Evolutionary conservation across 53 echinoderm and acorn worm genomes (phyloP).

Genomic region (Echinarachnius parma): DNA sequence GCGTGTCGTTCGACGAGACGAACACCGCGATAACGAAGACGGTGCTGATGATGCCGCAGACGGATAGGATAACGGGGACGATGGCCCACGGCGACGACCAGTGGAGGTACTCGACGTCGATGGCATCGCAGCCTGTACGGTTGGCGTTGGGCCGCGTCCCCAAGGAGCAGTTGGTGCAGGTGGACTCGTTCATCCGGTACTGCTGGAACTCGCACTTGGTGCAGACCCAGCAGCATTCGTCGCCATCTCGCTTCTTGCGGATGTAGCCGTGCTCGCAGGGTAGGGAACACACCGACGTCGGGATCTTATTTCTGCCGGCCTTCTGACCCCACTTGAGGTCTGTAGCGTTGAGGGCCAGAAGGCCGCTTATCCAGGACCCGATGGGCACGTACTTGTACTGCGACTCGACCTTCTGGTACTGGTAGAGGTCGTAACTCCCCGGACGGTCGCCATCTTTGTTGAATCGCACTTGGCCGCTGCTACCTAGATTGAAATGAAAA

Average conservation of each 20-base stretch:
- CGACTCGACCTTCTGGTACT: conserved; percentile 50
- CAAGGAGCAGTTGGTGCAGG: conserved; percentile 66
- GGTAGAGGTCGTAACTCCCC: conserved; percentile 85
- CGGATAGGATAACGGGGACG: conserved; percentile 64
- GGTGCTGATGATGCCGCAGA: conserved; percentile 69
- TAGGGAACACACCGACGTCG: conserved; percentile 64
- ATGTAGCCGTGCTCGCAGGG: conserved; percentile 68
- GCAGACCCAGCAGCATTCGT: conserved; percentile 93
- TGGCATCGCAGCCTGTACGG: conserved; percentile 62
- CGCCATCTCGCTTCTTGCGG: conserved; percentile 47
- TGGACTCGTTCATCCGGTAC: conserved; percentile 61
- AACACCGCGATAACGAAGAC: conserved; percentile 78
- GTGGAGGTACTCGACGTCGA: conserved; percentile 65
- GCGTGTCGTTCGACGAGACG: conserved; percentile 78
- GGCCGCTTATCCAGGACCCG: conserved; percentile 65
- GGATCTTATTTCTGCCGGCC: conserved; percentile 22
- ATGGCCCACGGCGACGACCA: conserved; percentile 86
- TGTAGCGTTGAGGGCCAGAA: conserved; percentile 52
- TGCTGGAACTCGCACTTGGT: conserved; percentile 64
- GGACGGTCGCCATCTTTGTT: conserved; percentile 86
- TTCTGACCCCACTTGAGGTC: conserved; percentile 62
- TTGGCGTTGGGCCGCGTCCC: conserved; percentile 50
- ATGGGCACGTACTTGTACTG: conserved; percentile 66
- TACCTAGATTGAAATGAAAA: no score
- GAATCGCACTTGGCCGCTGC: conserved; percentile 86